Percentiles rank a stretch among this genome's conserved stretches.
These are phyloP conservation scores for Pipa parva DNA, from an alignment of 2,113 vertebrate genomes.

Conservation along the genomic window DNA sequence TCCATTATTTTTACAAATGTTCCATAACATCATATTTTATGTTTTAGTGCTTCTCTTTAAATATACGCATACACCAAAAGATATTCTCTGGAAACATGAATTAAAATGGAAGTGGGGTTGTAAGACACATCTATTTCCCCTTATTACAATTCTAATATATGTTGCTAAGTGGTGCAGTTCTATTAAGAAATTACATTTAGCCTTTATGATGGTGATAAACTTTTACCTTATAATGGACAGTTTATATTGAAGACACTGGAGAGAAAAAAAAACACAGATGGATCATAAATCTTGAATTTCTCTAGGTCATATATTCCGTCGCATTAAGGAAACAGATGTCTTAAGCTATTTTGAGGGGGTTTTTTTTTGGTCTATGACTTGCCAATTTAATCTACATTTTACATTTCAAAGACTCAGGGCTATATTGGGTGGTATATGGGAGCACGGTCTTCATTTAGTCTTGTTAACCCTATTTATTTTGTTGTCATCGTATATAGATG, in stretches of 20 bases:
- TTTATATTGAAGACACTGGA: constrained; percentile 20
- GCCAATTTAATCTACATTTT: background rate
- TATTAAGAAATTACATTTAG: constrained; percentile 13
- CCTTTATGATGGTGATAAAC: constrained; percentile 27
- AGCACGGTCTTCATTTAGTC: background rate
- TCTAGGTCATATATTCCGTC: constrained; percentile 19
- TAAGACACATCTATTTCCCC: constrained; percentile 3
- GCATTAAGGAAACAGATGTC: constrained; percentile 26
- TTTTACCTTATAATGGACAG: constrained; percentile 38
- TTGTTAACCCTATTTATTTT: background rate
- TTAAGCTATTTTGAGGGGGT: background rate
- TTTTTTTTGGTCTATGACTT: background rate
- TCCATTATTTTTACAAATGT: background rate
- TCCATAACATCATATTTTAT: background rate
- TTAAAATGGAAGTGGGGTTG: background rate
- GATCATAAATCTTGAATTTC: constrained; percentile 33
- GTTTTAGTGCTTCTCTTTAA: background rate
- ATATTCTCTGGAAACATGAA: background rate
- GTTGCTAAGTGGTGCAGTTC: constrained; percentile 6
- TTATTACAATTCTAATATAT: constrained; percentile 13
- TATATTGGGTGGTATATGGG: background rate
- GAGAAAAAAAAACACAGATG: constrained; percentile 16
- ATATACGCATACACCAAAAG: background rate
- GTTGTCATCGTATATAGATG: background rate
- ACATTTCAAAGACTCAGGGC: background rate